Base-by-base conservation (phyloP, 2,797 vertebrate genomes). In the Hemitrygon akajei region DNA sequence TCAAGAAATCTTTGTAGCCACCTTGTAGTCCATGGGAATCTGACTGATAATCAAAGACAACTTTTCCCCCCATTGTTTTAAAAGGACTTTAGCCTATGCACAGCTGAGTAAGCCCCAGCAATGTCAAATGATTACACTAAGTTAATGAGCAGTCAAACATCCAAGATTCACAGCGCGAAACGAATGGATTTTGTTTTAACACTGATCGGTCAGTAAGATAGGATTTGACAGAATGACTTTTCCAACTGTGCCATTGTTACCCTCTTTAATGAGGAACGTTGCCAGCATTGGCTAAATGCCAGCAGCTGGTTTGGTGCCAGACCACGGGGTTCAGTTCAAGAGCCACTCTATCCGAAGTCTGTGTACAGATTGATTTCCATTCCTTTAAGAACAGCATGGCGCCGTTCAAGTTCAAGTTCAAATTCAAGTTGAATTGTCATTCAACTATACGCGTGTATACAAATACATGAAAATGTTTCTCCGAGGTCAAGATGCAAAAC, bases 221-320 rank as follows among this genome's bases (percentile, higher is more conserved):
- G 20, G 89, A 89, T 91, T 81, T 81, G 79, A 93, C 34, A 75
- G 91, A 91, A 63, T 93, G 94, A 94, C 94, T 94, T 94, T 94
- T 47, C 89, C 73, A 92, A 92, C 89, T 73, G 89, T 91, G 66
- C 89, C 89, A 91, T 91, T 93, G 20, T 94, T 95, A 95, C 95
- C 96, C 95, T 95, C 95, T 95, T 95, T 94, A 95, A 94, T 94
- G 37, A 94, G 96, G 96, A 95, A 0, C 1, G 89, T 93, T 94
- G 96, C 96, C 96, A 97, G 95, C 12, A 16, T 2, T 94, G 94
- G 94, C 94, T 93, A 14, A 60, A 82, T 10, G 94, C 94, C 94
- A 95, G 76, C 40, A 37, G 34, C 18, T 75, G 30, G 89, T 93
- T 94, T 69, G 58, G 82, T 93, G 69, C 37, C 81, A 92, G 80